These are phyloP conservation scores for Squalus acanthias DNA, from an alignment of 2,797 vertebrate genomes.

Conservation along the genomic window DNA sequence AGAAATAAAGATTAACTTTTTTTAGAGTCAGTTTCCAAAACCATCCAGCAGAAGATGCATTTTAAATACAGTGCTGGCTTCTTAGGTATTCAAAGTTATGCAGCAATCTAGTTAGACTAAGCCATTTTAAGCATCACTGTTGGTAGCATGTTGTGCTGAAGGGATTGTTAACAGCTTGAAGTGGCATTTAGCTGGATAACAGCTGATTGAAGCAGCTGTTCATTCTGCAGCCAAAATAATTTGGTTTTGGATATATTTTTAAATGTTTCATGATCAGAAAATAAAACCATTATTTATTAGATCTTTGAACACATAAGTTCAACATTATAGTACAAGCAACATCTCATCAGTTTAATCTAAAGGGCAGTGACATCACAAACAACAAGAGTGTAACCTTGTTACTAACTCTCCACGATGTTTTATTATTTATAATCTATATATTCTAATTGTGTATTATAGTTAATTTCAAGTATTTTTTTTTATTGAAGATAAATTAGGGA, in stretches of 20 bases:
- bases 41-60: not conserved
- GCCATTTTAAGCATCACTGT: not conserved
- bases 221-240: slow-evolving; percentile 13
- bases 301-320: not conserved
- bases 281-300: not conserved
- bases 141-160: not conserved
- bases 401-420: too few species aligned
- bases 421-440: too few species aligned
- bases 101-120: not conserved
- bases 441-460: too few species aligned
- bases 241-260: not conserved
- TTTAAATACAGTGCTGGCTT: not conserved
- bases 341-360: slow-evolving; percentile 2
- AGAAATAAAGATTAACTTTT: not conserved
- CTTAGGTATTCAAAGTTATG: not conserved
- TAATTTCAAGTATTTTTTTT: too few species aligned
- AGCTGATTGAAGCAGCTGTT: slow-evolving; percentile 22
- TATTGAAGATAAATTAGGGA: too few species aligned
- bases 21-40: not conserved
- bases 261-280: not conserved
- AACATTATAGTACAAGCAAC: not conserved
- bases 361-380: not conserved
- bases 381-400: too few species aligned
- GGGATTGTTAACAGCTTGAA: not conserved
- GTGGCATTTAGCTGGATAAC: not conserved